Base-by-base conservation (phyloP, 2,797 vertebrate genomes). In the Molothrus aeneus region DNA sequence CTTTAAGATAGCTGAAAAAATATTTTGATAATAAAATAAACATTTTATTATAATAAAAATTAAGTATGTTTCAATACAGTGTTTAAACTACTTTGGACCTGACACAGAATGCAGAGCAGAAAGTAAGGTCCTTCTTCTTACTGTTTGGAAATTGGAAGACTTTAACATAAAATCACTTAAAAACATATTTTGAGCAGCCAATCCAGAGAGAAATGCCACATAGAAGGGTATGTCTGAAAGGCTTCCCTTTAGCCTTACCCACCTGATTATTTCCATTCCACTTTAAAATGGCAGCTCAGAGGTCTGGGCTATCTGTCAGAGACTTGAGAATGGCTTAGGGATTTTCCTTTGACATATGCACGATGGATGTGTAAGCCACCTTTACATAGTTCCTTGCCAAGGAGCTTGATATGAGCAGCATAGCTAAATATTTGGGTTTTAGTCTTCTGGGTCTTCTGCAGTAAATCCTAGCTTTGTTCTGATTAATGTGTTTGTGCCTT, bases 121-220 rank as follows among this genome's bases (percentile, higher is more conserved):
- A 71, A 65, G 4, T 53, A 47, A 65, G 3, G 9, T 43, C 13
- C 6, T 9, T 77, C 17, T 13, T 32, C 20, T 64, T 86, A 36
- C 40, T 64, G 5, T 66, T 66, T 3, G 2, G 11, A 85, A 87
- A 21, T 3, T 29, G 53, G 32, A 72, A 57, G 17, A 61, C 4
- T 68, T 65, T 32, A 77, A 5, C 19, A n/a, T 9, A 59, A 74
- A 71, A 82, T 54, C 21, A 22, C 34, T 85, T 68, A 17, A 64
- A 78, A 79, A 10, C 2, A 5, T 14, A 17, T 29, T 16, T 17
- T 40, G n/a, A 86, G 6, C 48, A 63, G 25, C 19, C 61, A 47
- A 1, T 42, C 11, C 17, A 59, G 25, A n/a, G 1, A 0, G 32
- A 88, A 85, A 85, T 38, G 13, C 11, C 47, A 15, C 2, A 1